Percentiles rank a stretch among this genome's conserved stretches.
These are phyloP conservation scores for Ernsta delagoae DNA, from an alignment of 2,888 invertebrate genomes.

Conservation along the genomic window DNA sequence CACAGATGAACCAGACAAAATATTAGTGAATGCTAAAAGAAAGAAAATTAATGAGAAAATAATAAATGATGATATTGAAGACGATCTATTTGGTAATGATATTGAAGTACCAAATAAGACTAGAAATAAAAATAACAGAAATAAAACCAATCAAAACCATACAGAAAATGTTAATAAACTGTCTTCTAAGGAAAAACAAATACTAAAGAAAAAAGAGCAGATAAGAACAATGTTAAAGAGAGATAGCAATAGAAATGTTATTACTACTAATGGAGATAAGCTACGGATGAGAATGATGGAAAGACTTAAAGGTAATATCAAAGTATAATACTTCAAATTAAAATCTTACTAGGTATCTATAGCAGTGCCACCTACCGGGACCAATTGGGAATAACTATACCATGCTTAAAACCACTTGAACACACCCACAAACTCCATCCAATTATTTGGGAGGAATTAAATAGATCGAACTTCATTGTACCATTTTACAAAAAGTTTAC, in stretches of 20 bases:
- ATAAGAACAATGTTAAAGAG: slow-evolving; percentile 55
- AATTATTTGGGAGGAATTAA: too few relatives aligned
- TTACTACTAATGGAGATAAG: slow-evolving; percentile 58
- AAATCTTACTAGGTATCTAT: too few relatives aligned
- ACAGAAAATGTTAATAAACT: neutral
- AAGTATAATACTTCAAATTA: too few relatives aligned
- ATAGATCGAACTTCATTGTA: too few relatives aligned
- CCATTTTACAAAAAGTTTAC: too few relatives aligned
- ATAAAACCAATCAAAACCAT: neutral
- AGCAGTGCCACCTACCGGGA: too few relatives aligned
- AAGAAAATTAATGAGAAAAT: slow-evolving; percentile 59
- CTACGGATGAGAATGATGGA: slow-evolving; percentile 88
- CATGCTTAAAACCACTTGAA: too few relatives aligned
- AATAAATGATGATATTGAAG: slow-evolving; percentile 56
- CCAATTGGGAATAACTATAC: too few relatives aligned
- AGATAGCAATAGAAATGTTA: slow-evolving; percentile 54
- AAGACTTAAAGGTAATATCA: slow-evolving; percentile 84
- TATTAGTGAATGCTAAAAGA: slow-evolving; percentile 60
- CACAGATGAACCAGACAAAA: slow-evolving; percentile 59
- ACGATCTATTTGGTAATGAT: slow-evolving; percentile 44
- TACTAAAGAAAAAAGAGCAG: slow-evolving; percentile 41
- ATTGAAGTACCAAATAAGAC: slow-evolving; percentile 5
- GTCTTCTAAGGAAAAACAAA: slow-evolving; percentile 25
- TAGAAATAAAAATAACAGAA: neutral
- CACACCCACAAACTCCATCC: too few relatives aligned